These are phyloP conservation scores for Lathamus discolor DNA, from an alignment of 2,113 vertebrate genomes.

Conservation along the genomic window DNA sequence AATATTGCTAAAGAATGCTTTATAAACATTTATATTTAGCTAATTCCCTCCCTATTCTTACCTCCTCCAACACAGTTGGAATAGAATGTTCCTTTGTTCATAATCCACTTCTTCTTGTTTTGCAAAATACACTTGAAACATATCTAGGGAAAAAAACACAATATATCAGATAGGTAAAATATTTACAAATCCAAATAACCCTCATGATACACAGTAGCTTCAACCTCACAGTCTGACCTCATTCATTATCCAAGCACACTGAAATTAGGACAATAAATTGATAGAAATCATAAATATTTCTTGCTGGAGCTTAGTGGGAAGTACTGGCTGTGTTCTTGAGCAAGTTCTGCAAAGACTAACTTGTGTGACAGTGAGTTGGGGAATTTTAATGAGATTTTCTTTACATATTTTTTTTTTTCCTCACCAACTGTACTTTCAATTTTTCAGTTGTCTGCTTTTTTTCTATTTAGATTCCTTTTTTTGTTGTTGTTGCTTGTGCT, in stretches of 20 bases:
- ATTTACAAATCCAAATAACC: neutral
- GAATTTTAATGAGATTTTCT: neutral
- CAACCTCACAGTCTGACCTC: neutral
- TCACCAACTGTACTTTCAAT: neutral
- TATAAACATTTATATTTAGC: neutral
- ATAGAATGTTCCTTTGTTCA: neutral
- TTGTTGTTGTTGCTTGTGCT: neutral
- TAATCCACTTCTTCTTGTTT: neutral
- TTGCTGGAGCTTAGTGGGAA: neutral
- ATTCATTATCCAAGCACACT: neutral
- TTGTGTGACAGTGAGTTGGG: neutral
- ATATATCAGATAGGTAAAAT: neutral
- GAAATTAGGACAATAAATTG: neutral
- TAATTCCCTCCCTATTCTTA: neutral
- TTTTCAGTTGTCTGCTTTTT: neutral
- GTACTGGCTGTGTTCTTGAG: fast-evolving
- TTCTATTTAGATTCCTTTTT: fast-evolving
- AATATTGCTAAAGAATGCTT: neutral
- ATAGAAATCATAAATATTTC: neutral
- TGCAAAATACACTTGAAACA: neutral
- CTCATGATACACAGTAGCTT: neutral
- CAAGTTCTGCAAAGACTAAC: neutral
- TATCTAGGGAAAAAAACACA: neutral
- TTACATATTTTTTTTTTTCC: neutral
- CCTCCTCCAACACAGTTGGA: neutral